These are phyloP conservation scores for Limnephilus auricula DNA, from an alignment of 2,888 invertebrate species.

Conservation along the genomic window DNA sequence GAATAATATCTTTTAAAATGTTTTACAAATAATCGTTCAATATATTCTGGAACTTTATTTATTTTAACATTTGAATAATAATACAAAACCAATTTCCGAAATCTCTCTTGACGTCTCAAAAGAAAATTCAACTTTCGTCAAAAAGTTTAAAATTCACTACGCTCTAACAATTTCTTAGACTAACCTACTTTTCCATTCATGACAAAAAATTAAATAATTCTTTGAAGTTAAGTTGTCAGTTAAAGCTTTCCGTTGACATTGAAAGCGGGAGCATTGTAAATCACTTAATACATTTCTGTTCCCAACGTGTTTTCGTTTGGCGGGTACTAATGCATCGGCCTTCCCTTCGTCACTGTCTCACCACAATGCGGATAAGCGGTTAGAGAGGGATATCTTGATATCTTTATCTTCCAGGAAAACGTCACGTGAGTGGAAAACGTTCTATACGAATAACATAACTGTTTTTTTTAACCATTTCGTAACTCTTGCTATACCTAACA, in stretches of 20 bases:
- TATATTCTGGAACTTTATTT: background rate
- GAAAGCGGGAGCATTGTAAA: background rate
- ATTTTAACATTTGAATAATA: background rate
- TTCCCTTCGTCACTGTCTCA: constrained; percentile 36
- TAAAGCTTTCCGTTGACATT: background rate
- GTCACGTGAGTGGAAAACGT: background rate
- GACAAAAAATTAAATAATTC: background rate
- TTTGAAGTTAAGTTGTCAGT: constrained; percentile 4
- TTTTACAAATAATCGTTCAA: background rate
- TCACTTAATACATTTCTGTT: constrained; percentile 2
- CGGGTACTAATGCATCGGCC: constrained; percentile 18
- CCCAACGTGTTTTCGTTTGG: background rate
- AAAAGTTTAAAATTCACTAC: background rate
- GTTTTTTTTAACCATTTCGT: background rate
- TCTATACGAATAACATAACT: background rate
- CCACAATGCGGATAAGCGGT: constrained; percentile 19
- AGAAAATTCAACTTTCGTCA: background rate
- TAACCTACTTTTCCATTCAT: background rate
- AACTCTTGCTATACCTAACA: background rate
- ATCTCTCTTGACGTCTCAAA: background rate
- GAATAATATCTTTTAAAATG: background rate
- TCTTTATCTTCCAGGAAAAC: background rate
- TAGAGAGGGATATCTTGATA: background rate
- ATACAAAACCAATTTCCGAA: background rate
- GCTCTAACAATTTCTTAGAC: background rate